A percentile compares a stretch with the other conserved stretches of the same genome.
phyloP scores from a whole-genome alignment of 2,888 invertebrate species.

The Saturnia pavonia region DNA sequence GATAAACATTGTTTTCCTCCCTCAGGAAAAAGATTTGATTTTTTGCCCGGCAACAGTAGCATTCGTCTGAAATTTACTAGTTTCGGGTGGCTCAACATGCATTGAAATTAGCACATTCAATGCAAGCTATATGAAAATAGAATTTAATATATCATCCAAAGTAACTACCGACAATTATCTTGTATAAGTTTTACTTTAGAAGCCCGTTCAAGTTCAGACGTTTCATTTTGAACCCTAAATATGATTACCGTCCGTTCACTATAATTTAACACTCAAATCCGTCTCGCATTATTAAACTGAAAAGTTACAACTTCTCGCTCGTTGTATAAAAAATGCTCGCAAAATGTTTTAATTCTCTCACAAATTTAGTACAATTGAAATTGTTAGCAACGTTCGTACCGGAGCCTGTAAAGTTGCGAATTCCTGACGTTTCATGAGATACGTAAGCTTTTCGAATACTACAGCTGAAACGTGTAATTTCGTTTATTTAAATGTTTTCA shows the following conservation, averaged over 20 bases:
- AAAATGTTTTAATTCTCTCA: slow-evolving; percentile 11
- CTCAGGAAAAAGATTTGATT: no score
- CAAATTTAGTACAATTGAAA: slow-evolving; percentile 12
- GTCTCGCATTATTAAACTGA: slow-evolving; percentile 5
- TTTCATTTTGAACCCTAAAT: background rate
- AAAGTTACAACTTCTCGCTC: slow-evolving; percentile 2
- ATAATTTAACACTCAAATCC: slow-evolving; percentile 10
- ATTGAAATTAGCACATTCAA: no score
- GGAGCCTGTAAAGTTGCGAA: slow-evolving; percentile 22
- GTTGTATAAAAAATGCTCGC: background rate
- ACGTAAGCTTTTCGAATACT: background rate
- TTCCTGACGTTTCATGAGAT: slow-evolving; percentile 15
- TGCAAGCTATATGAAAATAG: no score
- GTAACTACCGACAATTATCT: background rate
- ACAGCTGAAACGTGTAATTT: slow-evolving; percentile 10
- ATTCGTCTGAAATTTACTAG: no score
- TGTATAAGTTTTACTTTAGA: background rate
- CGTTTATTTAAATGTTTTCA: slow-evolving; percentile 4
- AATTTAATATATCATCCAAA: background rate
- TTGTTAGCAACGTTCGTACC: slow-evolving; percentile 21
- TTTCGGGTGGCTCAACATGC: no score
- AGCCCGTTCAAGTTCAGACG: background rate
- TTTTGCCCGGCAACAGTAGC: no score
- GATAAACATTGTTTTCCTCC: no score
- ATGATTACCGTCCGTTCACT: background rate